These are phyloP conservation scores for Varecia variegata DNA, from an alignment of 2,797 vertebrate species.

Conservation along the genomic window DNA sequence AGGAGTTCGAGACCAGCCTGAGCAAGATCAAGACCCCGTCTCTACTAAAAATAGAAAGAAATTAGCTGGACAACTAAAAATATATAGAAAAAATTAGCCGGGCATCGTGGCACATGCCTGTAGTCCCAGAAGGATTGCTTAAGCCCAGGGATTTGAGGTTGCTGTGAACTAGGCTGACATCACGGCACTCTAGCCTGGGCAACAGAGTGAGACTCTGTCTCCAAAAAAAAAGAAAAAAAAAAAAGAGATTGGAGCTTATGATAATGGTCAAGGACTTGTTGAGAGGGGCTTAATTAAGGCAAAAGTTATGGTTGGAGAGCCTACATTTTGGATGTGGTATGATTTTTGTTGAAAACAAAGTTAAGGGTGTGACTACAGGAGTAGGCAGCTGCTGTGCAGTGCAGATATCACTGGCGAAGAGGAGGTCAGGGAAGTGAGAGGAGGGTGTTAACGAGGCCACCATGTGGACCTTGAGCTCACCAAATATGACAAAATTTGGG, in stretches of 20 bases:
- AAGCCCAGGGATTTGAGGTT: no score
- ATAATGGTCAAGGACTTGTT: not conserved
- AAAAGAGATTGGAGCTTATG: not conserved
- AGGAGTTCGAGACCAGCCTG: no score
- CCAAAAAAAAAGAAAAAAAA: no score
- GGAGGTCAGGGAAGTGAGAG: not conserved
- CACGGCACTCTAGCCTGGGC: no score
- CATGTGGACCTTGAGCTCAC: not conserved
- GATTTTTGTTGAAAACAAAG: not conserved
- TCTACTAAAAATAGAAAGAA: no score
- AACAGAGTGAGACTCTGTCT: no score
- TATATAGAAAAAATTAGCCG: no score
- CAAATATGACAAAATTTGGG: not conserved
- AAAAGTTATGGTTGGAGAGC: not conserved
- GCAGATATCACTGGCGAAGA: not conserved
- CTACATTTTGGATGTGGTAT: not conserved
- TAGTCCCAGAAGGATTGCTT: no score
- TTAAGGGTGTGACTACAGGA: not conserved
- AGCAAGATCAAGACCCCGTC: no score
- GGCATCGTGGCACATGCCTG: no score
- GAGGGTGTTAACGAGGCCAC: not conserved
- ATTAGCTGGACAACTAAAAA: no score
- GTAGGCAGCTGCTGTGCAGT: not conserved
- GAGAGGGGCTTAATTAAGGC: not conserved
- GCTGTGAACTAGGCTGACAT: no score